Base-by-base conservation (phyloP, 2,797 vertebrate species). In the Rhadinocentrus ornatus region DNA sequence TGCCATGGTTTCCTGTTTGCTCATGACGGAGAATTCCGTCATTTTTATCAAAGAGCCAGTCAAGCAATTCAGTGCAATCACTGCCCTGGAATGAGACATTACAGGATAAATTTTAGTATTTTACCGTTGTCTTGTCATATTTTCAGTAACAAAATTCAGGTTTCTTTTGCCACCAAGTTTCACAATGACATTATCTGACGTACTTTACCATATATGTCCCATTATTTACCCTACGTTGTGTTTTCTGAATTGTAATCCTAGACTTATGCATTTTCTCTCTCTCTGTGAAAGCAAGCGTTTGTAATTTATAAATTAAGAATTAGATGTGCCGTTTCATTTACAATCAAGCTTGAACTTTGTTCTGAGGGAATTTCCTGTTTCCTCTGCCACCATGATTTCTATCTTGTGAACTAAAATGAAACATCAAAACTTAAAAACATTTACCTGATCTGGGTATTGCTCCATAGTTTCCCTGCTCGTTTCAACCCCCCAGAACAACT, bases 11-110 rank as follows among this genome's bases (percentile, higher is more conserved):
- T 69, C 78, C 86, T 10, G 95, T 73, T 74, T 94, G 95, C 66
- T 96, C 90, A 0, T 95, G 88, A 0, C 93, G 89, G 44, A 98
- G 95, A 79, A 97, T 94, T 16, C 96, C 96, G 0, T 97, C 94
- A 57, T 96, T 96, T 44, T 87, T 92, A 86, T 98, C 97, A n/a
- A 99, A 99, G 22, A 99, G 93, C 67, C 97, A 95, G 79, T 99
- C 96, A 31, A 99, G 94, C 58, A 99, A 90, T 63, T 99, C 96
- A 7, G 95, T 85, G 78, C 93, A 94, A 62, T 96, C 92, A 0
- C 89, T 92, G 2, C 75, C 88, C 95, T 95, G 77, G 58, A 79
- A 86, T 67, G 71, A 80, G 52, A 72, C 24, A 24, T 52, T 50
- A n/a, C 9, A 37, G 15, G 8, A 64, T 27, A 29, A 27, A 54